Base-by-base conservation (phyloP, 2,113 vertebrate species). In the Atractosteus spatula region DNA sequence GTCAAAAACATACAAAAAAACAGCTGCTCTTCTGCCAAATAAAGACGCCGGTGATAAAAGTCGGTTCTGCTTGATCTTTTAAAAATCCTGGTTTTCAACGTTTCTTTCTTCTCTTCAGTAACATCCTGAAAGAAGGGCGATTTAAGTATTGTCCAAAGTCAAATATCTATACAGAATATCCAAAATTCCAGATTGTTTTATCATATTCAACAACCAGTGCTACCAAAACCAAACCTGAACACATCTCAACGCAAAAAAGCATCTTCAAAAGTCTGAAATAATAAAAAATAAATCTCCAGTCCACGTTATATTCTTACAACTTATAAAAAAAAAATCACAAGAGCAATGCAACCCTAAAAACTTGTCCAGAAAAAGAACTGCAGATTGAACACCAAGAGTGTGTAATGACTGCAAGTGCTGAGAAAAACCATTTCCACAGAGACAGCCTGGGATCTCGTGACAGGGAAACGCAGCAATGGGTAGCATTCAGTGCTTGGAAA, bases 1-100 rank as follows among this genome's bases (percentile, higher is more conserved):
- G 86, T 92, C 90, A 91, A 93, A 94, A 94, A 94, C 89, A 92
- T 93, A 93, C 91, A 92, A 93, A 87, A 92, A 94, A 87, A 93
- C 90, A 93, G 92, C 92, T 92, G 92, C 92, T 93, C 90, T 62
- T 90, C 91, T 83, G 87, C 91, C 89, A 91, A 91, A 91, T 92
- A 91, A 89, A 93, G 88, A 87, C 92, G 90, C 89, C 87, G 89
- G 91, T 91, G 90, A 91, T 92, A 92, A 89, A 92, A 93, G 88
- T 91, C 88, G 88, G 80, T 83, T 91, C 78, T 87, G 86, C 83
- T 83, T 86, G 84, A 89, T 86, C 80, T 86, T 87, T 81, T 89
- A 77, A 82, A 87, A 90, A 88, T 89, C 85, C 29, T 29, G 29
- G 29, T 82, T 81, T 87, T 82, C 81, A 91, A 86, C 80, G 89